Percentiles rank a stretch among this genome's conserved stretches.
phyloP scores from a whole-genome alignment of 2,113 vertebrate species.

The Geococcyx californianus region DNA sequence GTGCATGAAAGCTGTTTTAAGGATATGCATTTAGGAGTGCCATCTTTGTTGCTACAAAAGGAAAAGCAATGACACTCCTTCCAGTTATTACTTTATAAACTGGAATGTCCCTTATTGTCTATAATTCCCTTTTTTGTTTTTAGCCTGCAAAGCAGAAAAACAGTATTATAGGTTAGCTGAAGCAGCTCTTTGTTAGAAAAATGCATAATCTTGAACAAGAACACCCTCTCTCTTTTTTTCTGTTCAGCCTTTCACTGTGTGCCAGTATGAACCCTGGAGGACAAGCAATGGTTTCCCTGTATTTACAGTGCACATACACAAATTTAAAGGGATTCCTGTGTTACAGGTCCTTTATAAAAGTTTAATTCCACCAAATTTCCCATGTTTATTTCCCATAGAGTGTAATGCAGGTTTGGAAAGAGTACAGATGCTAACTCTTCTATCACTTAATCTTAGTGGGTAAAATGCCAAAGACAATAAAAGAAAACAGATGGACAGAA shows the following conservation, averaged over 20 bases:
- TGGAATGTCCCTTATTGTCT: neutral
- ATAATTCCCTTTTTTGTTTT: neutral
- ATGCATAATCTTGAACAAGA: neutral
- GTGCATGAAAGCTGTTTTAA: neutral
- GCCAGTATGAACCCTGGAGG: neutral
- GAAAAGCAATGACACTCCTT: neutral
- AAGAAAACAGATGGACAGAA: slow-evolving; percentile 20
- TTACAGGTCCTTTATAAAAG: neutral
- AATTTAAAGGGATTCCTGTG: neutral
- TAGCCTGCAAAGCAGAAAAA: neutral
- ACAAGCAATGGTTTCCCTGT: neutral
- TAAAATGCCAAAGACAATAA: slow-evolving; percentile 12
- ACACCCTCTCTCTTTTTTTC: neutral
- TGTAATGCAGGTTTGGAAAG: slow-evolving; percentile 21
- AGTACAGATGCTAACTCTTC: slow-evolving; percentile 31
- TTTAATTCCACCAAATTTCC: slow-evolving; percentile 15
- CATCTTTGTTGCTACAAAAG: neutral
- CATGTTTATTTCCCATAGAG: neutral
- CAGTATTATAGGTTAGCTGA: neutral
- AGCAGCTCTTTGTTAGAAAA: slow-evolving; percentile 17
- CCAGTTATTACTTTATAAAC: neutral
- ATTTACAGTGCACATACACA: neutral
- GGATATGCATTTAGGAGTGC: neutral
- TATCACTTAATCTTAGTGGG: slow-evolving; percentile 29
- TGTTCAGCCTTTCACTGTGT: neutral